These are phyloP conservation scores for Girardia tigrina DNA, from an alignment of 2,888 invertebrate species.

Conservation along the genomic window DNA sequence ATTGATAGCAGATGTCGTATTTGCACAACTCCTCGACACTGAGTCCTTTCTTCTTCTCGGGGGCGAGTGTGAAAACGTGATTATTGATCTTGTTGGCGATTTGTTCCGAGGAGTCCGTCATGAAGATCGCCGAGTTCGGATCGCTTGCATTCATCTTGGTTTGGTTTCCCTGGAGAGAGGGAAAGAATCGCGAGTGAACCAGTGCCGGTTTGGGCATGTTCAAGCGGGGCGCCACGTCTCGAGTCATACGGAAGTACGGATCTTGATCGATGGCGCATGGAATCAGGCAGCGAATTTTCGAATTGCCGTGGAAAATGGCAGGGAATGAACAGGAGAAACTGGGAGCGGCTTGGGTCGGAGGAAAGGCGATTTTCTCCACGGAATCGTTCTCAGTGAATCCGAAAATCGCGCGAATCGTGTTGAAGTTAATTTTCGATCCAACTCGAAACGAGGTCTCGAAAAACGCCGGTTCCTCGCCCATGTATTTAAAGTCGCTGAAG, in stretches of 20 bases:
- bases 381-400: conserved; percentile 88
- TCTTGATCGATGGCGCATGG: conserved; percentile 99
- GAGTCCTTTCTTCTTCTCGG: conserved; percentile 51
- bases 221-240: conserved; percentile 86
- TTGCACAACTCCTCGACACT: not conserved
- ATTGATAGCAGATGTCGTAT: conserved; percentile 76
- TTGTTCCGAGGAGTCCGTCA: conserved; percentile 85
- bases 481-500: conserved; percentile 80
- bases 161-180: conserved; percentile 83
- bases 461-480: conserved; percentile 60
- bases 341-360: conserved; percentile 86
- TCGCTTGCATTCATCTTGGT: conserved; percentile 98
- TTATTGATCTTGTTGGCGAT: conserved; percentile 67
- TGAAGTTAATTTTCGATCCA: conserved; percentile 84
- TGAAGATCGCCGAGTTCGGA: conserved; percentile 74
- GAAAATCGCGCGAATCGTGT: conserved; percentile 93
- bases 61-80: conserved; percentile 94
- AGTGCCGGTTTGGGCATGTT: conserved; percentile 74
- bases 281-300: conserved; percentile 68
- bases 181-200: conserved; percentile 73
- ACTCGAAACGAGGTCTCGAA: conserved; percentile 58
- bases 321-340: conserved; percentile 61
- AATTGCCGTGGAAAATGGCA: conserved; percentile 64
- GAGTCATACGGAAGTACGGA: conserved; percentile 94
- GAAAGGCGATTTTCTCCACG: conserved; percentile 91